Conservation (phyloP, 2,888 invertebrate species). For the Pachydiplax longipennis region DNA sequence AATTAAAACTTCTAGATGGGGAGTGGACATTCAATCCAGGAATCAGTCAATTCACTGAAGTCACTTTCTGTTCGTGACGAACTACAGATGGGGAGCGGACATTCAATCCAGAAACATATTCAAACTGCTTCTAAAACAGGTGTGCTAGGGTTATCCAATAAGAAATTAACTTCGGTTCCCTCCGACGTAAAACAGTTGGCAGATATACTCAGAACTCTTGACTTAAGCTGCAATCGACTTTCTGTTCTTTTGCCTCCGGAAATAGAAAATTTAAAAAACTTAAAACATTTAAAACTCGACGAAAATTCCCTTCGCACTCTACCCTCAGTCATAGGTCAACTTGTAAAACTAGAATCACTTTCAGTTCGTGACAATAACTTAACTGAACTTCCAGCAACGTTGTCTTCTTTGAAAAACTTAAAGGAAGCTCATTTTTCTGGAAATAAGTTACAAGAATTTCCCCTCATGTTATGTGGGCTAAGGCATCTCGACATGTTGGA, state of each 20-base stretch:
- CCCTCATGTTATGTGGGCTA: conserved; percentile 78
- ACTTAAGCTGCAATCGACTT: conserved; percentile 92
- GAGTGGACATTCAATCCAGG: conserved; percentile 69
- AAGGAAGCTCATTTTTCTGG: conserved; percentile 72
- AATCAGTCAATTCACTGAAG: too few species aligned
- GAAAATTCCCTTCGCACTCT: conserved; percentile 66
- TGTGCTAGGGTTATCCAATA: conserved; percentile 84
- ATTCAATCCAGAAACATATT: conserved; percentile 80
- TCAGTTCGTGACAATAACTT: conserved; percentile 64
- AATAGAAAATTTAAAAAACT: conserved; percentile 61
- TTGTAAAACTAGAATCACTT: conserved; percentile 68
- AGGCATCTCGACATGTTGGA: conserved; percentile 87
- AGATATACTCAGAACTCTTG: conserved; percentile 81
- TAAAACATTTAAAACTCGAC: conserved; percentile 64
- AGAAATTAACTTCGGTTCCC: conserved; percentile 82
- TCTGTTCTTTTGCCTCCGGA: conserved; percentile 62
- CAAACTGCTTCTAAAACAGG: conserved; percentile 97
- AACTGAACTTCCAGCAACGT: conserved; percentile 63
- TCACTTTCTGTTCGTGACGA: too few species aligned
- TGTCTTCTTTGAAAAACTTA: conserved; percentile 62
- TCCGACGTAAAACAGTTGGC: conserved; percentile 70
- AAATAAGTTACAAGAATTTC: conserved; percentile 86
- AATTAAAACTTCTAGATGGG: conserved; percentile 70
- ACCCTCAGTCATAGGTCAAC: conserved; percentile 79
- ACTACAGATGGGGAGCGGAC: conserved; percentile 77